A percentile compares a stretch with the other conserved stretches of the same genome.
Evolutionary conservation across 2,888 invertebrate genomes (phyloP).

Genomic region (Oxyteleia sp.): DNA sequence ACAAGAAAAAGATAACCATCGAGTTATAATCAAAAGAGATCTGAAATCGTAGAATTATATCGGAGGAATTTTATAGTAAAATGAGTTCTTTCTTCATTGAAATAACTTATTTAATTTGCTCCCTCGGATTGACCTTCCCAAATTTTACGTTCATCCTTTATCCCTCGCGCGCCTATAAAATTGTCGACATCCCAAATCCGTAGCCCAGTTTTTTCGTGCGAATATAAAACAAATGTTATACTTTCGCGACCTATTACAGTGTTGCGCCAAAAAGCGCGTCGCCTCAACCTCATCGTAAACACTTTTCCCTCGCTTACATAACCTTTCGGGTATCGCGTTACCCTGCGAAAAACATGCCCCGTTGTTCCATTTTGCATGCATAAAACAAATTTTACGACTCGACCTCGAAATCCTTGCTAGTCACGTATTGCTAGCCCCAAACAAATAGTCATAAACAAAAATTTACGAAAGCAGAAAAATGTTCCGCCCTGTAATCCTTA

Average conservation of each 20-base stretch:
- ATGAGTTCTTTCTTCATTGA: neutral
- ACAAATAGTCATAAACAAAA: neutral
- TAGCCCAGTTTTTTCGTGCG: slow-evolving; percentile 11
- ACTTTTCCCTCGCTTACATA: slow-evolving; percentile 17
- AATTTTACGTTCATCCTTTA: neutral
- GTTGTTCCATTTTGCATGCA: slow-evolving; percentile 15
- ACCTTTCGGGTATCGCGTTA: slow-evolving; percentile 14
- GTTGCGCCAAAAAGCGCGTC: slow-evolving; percentile 13
- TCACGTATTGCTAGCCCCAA: neutral
- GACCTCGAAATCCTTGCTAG: neutral
- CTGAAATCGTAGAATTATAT: no score
- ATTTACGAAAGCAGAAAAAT: neutral
- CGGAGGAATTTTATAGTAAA: no score
- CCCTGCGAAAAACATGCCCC: neutral
- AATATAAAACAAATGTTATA: slow-evolving; percentile 21
- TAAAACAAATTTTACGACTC: slow-evolving; percentile 15
- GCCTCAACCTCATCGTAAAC: slow-evolving; percentile 4
- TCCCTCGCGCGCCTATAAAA: neutral
- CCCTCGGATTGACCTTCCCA: neutral
- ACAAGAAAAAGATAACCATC: no score
- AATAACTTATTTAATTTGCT: neutral
- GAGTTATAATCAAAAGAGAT: no score
- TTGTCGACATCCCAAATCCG: neutral
- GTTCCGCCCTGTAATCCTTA: neutral
- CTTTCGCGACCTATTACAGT: neutral